Evolutionary conservation across 2,797 vertebrate genomes (phyloP).

Genomic region (Coregonus ussuriensis): DNA sequence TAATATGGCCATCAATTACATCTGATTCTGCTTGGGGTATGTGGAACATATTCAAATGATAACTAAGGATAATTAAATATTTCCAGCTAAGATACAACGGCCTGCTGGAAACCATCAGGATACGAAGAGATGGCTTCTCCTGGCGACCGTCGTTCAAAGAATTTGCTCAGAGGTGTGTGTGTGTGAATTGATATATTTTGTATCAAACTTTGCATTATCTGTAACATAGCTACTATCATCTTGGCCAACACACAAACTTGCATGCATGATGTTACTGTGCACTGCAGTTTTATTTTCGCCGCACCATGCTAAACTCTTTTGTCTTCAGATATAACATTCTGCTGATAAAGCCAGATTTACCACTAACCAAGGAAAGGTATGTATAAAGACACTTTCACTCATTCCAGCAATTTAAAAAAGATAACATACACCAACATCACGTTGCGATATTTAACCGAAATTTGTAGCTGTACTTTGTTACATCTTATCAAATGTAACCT

Average conservation of each 20-base stretch:
- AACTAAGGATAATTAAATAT: neutral
- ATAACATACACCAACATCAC: too few species aligned
- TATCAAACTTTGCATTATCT: neutral
- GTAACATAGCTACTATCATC: neutral
- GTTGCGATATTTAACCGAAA: neutral
- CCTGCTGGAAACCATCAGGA: constrained; percentile 76
- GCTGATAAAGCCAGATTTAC: constrained; percentile 64
- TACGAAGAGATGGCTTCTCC: constrained; percentile 77
- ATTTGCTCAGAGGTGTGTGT: constrained; percentile 72
- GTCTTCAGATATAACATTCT: constrained; percentile 73
- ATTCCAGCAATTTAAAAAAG: neutral
- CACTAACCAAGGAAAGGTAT: constrained; percentile 73
- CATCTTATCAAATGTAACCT: neutral
- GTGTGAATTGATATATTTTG: neutral
- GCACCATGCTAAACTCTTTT: neutral
- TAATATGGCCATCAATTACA: too few species aligned
- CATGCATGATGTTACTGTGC: neutral
- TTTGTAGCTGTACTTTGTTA: neutral
- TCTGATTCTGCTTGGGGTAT: too few species aligned
- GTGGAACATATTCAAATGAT: neutral
- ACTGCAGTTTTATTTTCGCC: neutral
- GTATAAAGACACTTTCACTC: neutral
- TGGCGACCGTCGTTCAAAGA: constrained; percentile 78
- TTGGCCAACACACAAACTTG: neutral
- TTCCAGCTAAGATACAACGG: constrained; percentile 76